A percentile compares a stretch with the other conserved stretches of the same genome.
Conservation (phyloP, 2,113 vertebrate species). For the Nannospalax galili region DNA sequence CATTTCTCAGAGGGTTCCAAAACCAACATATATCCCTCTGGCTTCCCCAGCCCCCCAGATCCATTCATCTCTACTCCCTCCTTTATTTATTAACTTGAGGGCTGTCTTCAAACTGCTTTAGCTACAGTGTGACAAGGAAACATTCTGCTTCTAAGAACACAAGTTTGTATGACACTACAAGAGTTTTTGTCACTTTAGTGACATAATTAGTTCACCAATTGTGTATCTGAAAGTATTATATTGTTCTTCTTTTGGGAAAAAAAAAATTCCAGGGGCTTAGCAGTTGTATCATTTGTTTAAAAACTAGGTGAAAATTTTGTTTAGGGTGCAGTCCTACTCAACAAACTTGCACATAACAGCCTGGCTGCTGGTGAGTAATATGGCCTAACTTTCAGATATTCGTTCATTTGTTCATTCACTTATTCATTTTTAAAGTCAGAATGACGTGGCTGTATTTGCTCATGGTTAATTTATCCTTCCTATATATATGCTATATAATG, state of each 20-base stretch:
- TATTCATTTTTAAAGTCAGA: background rate
- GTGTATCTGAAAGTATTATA: background rate
- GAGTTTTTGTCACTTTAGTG: background rate
- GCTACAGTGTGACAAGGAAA: background rate
- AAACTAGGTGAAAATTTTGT: background rate
- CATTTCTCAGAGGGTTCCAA: too few species aligned
- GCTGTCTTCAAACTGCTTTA: background rate
- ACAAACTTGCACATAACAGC: background rate
- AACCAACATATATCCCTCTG: too few species aligned
- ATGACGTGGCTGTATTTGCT: background rate
- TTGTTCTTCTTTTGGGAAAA: background rate
- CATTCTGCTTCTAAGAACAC: background rate
- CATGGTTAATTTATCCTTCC: background rate
- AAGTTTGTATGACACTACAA: background rate
- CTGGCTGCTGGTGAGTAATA: background rate
- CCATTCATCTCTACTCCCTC: too few species aligned
- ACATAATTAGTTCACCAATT: background rate
- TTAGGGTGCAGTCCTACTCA: background rate
- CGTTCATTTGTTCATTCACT: background rate
- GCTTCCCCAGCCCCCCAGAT: too few species aligned
- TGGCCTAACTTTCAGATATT: background rate
- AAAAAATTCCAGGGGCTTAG: background rate
- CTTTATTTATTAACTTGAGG: background rate
- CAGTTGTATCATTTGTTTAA: constrained; percentile 11
- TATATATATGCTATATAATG: background rate